These are phyloP conservation scores for Orthosia gracilis DNA, from an alignment of 2,888 invertebrate species.

Conservation along the genomic window DNA sequence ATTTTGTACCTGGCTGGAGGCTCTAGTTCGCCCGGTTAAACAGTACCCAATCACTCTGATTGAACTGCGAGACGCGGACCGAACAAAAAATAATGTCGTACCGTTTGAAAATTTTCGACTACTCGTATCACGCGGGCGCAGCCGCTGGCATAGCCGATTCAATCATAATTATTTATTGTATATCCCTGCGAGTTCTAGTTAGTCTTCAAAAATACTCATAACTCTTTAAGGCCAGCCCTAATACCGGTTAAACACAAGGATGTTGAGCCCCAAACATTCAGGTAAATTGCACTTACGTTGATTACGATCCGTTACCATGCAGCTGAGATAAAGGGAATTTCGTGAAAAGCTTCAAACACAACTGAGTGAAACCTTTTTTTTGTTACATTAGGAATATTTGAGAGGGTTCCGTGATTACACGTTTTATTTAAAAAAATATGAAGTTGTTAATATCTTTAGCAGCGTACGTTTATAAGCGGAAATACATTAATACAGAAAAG, in stretches of 20 bases:
- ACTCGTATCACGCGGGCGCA: too few relatives aligned
- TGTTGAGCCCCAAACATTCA: constrained; percentile 35
- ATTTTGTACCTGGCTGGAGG: too few relatives aligned
- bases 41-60: too few relatives aligned
- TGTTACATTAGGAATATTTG: neutral
- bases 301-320: constrained; percentile 46
- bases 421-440: too few relatives aligned
- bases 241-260: constrained; percentile 18
- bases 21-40: too few relatives aligned
- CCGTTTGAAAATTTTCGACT: too few relatives aligned
- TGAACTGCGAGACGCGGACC: too few relatives aligned
- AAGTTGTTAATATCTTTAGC: neutral
- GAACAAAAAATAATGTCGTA: too few relatives aligned
- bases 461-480: neutral
- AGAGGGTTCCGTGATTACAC: neutral
- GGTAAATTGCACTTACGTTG: constrained; percentile 58
- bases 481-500: neutral
- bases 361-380: neutral
- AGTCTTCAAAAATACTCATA: neutral
- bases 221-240: constrained; percentile 37
- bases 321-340: constrained; percentile 49
- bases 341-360: constrained; percentile 39
- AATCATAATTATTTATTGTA: neutral
- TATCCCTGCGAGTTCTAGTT: neutral
- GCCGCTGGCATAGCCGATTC: too few relatives aligned